These are phyloP conservation scores for Tanytarsus gracilentus DNA, from an alignment of 2,888 invertebrate genomes.

Conservation along the genomic window DNA sequence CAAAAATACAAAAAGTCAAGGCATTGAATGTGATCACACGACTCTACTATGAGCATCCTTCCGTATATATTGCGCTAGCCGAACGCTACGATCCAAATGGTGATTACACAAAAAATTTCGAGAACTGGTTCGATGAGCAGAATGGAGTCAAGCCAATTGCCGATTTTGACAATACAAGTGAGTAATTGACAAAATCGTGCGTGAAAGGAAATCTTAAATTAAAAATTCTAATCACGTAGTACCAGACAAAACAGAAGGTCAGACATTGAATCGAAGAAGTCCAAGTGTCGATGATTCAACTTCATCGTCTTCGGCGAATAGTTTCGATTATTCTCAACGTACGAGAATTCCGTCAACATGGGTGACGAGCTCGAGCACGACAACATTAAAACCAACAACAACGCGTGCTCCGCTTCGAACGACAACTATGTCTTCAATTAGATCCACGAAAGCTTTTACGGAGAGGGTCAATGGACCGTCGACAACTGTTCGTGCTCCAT, in stretches of 20 bases:
- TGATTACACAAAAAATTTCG: constrained; percentile 49
- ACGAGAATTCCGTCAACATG: constrained; percentile 7
- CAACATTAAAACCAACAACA: neutral
- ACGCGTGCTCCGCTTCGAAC: constrained; percentile 12
- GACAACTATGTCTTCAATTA: too few species aligned
- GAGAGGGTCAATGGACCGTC: neutral
- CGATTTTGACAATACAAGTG: neutral
- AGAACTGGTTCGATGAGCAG: constrained; percentile 36
- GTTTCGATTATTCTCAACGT: neutral
- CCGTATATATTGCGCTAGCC: constrained; percentile 58
- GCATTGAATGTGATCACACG: constrained; percentile 61
- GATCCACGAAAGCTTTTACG: too few species aligned
- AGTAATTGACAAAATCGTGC: too few species aligned
- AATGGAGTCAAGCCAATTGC: constrained; percentile 17
- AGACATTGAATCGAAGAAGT: neutral
- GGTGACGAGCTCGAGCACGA: neutral
- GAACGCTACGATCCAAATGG: constrained; percentile 64
- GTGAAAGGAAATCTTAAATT: neutral
- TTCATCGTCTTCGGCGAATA: neutral
- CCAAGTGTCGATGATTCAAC: neutral
- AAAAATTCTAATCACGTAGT: constrained; percentile 3
- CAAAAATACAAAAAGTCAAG: constrained; percentile 54
- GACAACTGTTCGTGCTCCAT: neutral
- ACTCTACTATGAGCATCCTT: constrained; percentile 52
- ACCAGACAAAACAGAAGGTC: constrained; percentile 2